Percentiles rank a stretch among this genome's conserved stretches.
Conservation (phyloP, 2,888 invertebrate species). For the Melanchra persicariae region DNA sequence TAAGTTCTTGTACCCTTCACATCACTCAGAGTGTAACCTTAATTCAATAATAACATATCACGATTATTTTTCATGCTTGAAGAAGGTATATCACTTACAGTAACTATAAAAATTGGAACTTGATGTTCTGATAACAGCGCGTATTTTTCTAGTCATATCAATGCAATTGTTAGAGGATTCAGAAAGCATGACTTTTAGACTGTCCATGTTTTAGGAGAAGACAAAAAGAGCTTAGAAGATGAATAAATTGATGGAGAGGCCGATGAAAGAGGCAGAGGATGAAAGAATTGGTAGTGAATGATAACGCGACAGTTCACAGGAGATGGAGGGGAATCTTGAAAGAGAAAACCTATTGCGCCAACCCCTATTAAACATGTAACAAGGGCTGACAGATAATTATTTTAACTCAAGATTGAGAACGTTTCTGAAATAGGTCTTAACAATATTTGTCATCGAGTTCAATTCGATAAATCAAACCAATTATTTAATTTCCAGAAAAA, state of each 20-base stretch:
- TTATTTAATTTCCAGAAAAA: background rate
- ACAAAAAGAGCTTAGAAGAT: background rate
- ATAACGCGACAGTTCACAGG: background rate
- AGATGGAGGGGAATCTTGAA: background rate
- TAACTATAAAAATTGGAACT: background rate
- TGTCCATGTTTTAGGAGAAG: background rate
- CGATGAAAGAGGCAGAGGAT: too few species aligned
- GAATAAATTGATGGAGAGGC: background rate
- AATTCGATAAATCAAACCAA: background rate
- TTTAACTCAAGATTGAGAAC: too few species aligned
- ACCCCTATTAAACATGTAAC: background rate
- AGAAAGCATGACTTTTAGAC: background rate
- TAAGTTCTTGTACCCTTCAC: slow-evolving; percentile 48
- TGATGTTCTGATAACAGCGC: background rate
- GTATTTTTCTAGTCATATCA: background rate
- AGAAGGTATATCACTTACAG: background rate
- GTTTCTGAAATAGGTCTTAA: background rate
- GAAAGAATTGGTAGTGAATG: background rate
- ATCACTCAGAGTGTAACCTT: slow-evolving; percentile 54
- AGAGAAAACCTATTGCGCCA: background rate
- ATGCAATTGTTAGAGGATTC: background rate
- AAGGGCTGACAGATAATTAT: too few species aligned
- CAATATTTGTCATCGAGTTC: background rate
- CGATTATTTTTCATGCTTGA: slow-evolving; percentile 36
- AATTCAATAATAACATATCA: slow-evolving; percentile 55